Evolutionary conservation across 2,113 vertebrate species (phyloP).

Genomic region (Narcine bancroftii): DNA sequence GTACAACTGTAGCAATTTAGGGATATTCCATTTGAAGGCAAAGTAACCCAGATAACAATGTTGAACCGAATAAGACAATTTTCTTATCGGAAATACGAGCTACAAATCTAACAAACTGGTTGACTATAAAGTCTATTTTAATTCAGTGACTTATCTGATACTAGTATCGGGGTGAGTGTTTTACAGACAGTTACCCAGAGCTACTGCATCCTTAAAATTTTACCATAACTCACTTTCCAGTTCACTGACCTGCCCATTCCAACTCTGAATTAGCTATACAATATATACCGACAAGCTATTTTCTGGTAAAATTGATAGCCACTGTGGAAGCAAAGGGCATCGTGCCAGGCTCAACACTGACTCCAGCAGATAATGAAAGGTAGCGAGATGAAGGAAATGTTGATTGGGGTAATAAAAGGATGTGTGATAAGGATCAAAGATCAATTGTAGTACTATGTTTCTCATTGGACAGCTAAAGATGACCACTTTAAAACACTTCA

Average conservation of each 20-base stretch:
- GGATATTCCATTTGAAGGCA: background rate
- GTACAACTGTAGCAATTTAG: background rate
- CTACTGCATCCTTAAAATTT: background rate
- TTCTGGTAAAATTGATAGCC: background rate
- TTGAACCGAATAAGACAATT: background rate
- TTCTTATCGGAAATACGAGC: background rate
- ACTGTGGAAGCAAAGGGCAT: background rate
- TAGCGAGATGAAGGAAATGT: background rate
- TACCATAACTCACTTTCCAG: background rate
- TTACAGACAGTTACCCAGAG: background rate
- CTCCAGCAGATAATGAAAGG: background rate
- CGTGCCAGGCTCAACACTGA: background rate
- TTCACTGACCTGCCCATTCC: background rate
- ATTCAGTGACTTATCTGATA: background rate
- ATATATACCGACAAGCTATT: background rate
- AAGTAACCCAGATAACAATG: background rate
- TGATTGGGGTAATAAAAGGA: background rate
- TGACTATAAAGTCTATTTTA: background rate
- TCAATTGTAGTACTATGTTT: background rate
- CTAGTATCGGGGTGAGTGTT: background rate
- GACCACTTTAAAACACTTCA: background rate
- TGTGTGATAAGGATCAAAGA: background rate
- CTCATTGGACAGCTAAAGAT: background rate
- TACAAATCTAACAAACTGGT: background rate
- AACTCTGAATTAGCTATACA: background rate